These are phyloP conservation scores for Chionodraco myersi DNA, from an alignment of 2,113 vertebrate genomes.

Conservation along the genomic window DNA sequence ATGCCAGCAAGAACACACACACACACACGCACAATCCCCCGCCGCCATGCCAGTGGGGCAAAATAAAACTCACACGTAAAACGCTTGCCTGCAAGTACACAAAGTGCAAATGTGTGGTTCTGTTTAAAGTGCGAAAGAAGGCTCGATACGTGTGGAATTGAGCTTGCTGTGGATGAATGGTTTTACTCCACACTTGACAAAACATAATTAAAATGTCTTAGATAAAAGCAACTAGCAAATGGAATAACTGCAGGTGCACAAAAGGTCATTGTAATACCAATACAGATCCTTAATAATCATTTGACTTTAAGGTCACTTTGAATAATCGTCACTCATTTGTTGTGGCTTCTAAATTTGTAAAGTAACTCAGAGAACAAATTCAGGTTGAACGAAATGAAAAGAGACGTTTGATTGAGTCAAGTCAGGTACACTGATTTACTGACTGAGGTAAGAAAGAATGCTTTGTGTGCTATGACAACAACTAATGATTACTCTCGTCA, in stretches of 20 bases:
- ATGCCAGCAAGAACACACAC: constrained; percentile 26
- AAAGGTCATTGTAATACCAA: no score
- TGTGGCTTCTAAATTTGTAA: no score
- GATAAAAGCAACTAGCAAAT: constrained; percentile 11
- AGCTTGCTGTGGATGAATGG: neutral
- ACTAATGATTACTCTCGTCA: neutral
- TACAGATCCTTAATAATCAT: no score
- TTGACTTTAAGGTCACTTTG: no score
- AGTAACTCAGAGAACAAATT: no score
- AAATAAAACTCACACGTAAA: constrained; percentile 68
- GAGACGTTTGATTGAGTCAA: constrained; percentile 5
- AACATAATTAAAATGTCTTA: constrained; percentile 19
- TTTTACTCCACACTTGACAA: constrained; percentile 23
- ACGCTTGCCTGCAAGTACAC: constrained; percentile 36
- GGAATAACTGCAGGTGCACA: neutral
- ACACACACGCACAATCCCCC: constrained; percentile 22
- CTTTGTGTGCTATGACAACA: neutral
- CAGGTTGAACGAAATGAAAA: neutral
- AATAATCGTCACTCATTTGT: no score
- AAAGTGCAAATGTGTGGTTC: constrained; percentile 37
- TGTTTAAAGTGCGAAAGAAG: constrained; percentile 39
- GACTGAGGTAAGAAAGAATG: neutral
- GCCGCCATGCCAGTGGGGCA: constrained; percentile 49
- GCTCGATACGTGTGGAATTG: neutral
- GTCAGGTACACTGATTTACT: neutral